Conservation (phyloP, 2,113 vertebrate genomes). For the Zeus faber region DNA sequence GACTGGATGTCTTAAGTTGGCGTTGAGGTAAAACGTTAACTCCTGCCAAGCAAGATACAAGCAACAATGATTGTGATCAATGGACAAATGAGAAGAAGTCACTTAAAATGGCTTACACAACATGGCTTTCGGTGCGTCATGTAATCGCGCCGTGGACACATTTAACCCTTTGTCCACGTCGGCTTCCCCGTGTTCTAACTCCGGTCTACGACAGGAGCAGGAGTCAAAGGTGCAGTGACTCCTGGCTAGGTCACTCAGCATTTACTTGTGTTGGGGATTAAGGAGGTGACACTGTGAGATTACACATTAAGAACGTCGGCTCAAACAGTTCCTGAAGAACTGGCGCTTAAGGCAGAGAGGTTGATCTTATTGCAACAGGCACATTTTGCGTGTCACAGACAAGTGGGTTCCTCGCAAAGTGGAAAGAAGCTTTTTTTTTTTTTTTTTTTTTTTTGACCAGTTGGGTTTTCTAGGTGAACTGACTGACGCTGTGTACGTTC, state of each 20-base stretch:
- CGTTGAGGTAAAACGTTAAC: too few relatives aligned
- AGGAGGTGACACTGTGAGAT: slow-evolving; percentile 25
- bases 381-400: background rate
- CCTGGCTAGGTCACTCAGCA: slow-evolving; percentile 22
- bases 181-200: slow-evolving; percentile 4
- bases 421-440: background rate
- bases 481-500: too few relatives aligned
- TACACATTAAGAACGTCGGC: slow-evolving; percentile 20
- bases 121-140: too few relatives aligned
- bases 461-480: too few relatives aligned
- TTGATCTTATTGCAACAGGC: slow-evolving; percentile 20
- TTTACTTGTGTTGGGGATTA: slow-evolving; percentile 35
- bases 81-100: too few relatives aligned
- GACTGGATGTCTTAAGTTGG: too few relatives aligned
- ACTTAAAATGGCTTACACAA: too few relatives aligned
- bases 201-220: slow-evolving; percentile 29
- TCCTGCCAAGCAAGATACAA: too few relatives aligned
- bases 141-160: too few relatives aligned
- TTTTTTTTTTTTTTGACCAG: too few relatives aligned
- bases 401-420: background rate
- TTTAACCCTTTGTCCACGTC: slow-evolving; percentile 32
- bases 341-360: slow-evolving; percentile 20
- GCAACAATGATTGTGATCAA: too few relatives aligned
- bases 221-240: slow-evolving; percentile 16
- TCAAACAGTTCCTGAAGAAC: background rate